Evolutionary conservation across 1,140 invertebrate species (phyloP).

Genomic region (Drosophila melanogaster): Release_6_plus_ISO1_MT NC_004354.4:2897501-2898000

Average conservation of each 20-base stretch:
- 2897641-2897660: conserved; percentile 3
- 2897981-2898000: conserved; percentile 9
- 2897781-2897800: conserved; percentile 28
- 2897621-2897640: neutral
- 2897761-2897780: neutral
- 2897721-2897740: neutral
- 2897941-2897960: conserved; percentile 9
- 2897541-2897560: conserved; percentile 66
- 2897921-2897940: conserved; percentile 42
- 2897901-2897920: conserved; percentile 34
- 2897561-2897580: conserved; percentile 68
- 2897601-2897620: neutral
- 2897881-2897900: conserved; percentile 42
- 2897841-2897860: conserved; percentile 35
- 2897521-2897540: conserved; percentile 49
- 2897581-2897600: conserved; percentile 56
- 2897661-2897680: too few species aligned
- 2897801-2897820: conserved; percentile 18
- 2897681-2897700: neutral
- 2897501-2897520: conserved; percentile 1
- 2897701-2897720: too few species aligned
- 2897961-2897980: neutral
- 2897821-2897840: conserved; percentile 23
- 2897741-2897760: neutral
- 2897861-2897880: conserved; percentile 47